Evolutionary conservation across 2,113 vertebrate genomes (phyloP).

Genomic region (Campylorhamphus procurvoides): DNA sequence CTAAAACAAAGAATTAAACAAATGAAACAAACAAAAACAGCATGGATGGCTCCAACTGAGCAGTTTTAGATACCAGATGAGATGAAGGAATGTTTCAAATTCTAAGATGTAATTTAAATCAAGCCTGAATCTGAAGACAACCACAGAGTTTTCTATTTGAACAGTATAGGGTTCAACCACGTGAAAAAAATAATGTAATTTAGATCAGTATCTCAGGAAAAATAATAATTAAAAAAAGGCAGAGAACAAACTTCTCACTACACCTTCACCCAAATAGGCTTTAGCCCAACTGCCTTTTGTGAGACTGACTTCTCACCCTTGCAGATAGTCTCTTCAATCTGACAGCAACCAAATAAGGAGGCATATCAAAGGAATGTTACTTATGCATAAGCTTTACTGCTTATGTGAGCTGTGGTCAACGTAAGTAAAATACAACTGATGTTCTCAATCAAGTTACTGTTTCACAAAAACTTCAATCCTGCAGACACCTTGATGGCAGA

Average conservation of each 20-base stretch:
- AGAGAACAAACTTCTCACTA: not conserved
- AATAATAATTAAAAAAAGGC: not conserved
- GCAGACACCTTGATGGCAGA: not conserved
- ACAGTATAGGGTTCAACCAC: not conserved
- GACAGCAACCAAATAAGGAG: not conserved
- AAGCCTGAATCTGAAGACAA: not conserved
- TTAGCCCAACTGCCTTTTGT: not conserved
- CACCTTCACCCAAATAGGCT: not conserved
- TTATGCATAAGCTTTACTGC: not conserved
- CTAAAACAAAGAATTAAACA: constrained; percentile 72
- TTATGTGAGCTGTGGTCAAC: not conserved
- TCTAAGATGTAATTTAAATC: not conserved
- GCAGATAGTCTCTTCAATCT: not conserved
- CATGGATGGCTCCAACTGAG: not conserved
- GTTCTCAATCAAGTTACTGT: not conserved
- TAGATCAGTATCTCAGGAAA: not conserved
- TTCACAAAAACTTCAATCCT: not conserved
- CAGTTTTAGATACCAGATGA: not conserved
- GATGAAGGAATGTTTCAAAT: not conserved
- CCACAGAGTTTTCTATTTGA: not conserved
- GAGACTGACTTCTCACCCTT: not conserved
- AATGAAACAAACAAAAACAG: not conserved
- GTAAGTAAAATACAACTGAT: not conserved
- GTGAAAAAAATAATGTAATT: not conserved
- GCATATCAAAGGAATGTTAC: not conserved